Evolutionary conservation across 1,140 invertebrate species (phyloP).

Genomic region (Drosophila murphyi): DNA sequence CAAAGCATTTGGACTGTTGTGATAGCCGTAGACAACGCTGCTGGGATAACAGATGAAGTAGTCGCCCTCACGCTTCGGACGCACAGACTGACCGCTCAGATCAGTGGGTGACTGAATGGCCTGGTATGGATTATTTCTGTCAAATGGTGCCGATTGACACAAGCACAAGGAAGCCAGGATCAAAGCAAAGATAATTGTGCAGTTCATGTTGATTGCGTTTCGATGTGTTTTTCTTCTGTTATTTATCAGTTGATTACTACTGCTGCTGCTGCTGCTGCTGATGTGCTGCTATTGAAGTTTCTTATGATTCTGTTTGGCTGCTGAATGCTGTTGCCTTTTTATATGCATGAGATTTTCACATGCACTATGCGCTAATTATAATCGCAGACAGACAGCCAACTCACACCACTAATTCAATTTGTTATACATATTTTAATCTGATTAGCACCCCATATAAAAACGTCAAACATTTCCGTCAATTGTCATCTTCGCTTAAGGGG

Average conservation of each 20-base stretch:
- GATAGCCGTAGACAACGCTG: conserved; percentile 59
- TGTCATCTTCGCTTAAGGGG: conserved; percentile 3
- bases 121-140: conserved; percentile 3
- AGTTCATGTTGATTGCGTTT: conserved; percentile 50
- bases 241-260: neutral
- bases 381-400: conserved; percentile 38
- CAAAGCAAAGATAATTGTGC: conserved; percentile 18
- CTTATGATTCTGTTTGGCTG: conserved; percentile 60
- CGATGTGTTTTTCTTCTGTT: neutral
- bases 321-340: conserved; percentile 23
- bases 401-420: conserved; percentile 62
- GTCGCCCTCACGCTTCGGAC: conserved; percentile 54
- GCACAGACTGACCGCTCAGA: conserved; percentile 58
- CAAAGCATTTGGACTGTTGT: conserved; percentile 15
- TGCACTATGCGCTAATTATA: conserved; percentile 66
- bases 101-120: conserved; percentile 49
- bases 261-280: conserved; percentile 20
- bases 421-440: conserved; percentile 43
- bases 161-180: conserved; percentile 24
- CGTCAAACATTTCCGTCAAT: conserved; percentile 47
- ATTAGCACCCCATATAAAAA: conserved; percentile 52
- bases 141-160: conserved; percentile 38
- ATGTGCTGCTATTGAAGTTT: conserved; percentile 49
- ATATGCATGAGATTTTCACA: conserved; percentile 62
- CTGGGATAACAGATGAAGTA: conserved; percentile 72